A percentile compares a stretch with the other conserved stretches of the same genome.
phyloP scores from a whole-genome alignment of 2,888 invertebrate species.

The Adelognathus sp. region DNA sequence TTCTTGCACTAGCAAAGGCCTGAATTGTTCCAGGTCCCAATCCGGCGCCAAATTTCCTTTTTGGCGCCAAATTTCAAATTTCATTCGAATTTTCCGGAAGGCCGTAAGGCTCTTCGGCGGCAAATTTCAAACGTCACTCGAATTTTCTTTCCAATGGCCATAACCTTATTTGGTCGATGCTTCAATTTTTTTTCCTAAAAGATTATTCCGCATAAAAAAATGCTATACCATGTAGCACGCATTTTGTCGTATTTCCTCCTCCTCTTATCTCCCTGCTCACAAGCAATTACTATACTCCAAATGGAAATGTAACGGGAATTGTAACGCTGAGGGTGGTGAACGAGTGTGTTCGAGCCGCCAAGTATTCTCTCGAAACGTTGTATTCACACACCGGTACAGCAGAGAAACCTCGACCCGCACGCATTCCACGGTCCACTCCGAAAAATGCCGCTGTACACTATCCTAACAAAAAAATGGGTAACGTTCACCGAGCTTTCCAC shows the following conservation, averaged over 20 bases:
- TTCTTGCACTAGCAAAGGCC: too few relatives aligned
- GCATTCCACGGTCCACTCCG: background rate
- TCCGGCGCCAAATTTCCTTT: background rate
- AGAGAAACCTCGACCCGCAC: slow-evolving; percentile 43
- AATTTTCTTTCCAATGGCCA: too few relatives aligned
- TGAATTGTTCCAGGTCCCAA: too few relatives aligned
- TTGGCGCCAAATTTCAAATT: background rate
- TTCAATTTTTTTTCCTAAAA: too few relatives aligned
- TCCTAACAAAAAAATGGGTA: slow-evolving; percentile 1
- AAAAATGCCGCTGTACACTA: background rate
- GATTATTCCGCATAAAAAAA: background rate
- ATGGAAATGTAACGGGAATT: slow-evolving; percentile 79
- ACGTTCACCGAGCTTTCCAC: background rate
- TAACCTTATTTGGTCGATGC: too few relatives aligned
- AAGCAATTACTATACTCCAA: slow-evolving; percentile 77
- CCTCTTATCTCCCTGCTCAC: slow-evolving; percentile 10
- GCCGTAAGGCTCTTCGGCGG: too few relatives aligned
- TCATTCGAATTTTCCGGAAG: too few relatives aligned
- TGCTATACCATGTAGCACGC: background rate
- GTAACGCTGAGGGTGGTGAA: slow-evolving; percentile 67
- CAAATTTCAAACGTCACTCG: too few relatives aligned
- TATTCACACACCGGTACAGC: slow-evolving; percentile 29
- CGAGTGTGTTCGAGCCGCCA: slow-evolving; percentile 43
- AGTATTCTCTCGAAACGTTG: background rate
- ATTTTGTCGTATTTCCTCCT: background rate